phyloP scores from a whole-genome alignment of 1,140 invertebrate species.

The Orchesella cincta region DNA sequence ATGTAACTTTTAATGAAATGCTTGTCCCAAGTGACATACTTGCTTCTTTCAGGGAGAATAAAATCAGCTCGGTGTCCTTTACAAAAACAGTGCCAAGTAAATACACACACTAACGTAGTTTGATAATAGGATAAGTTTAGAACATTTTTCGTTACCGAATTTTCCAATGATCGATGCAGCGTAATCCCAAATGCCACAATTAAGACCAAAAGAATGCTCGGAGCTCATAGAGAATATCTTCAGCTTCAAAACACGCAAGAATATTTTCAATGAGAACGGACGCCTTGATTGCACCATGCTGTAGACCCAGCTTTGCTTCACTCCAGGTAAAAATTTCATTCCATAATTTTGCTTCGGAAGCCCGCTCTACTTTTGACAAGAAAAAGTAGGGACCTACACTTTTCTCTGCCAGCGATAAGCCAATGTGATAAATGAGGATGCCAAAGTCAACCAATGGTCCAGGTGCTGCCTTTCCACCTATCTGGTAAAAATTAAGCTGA shows the following conservation, averaged over 20 bases:
- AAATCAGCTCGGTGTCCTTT: conserved; percentile 63
- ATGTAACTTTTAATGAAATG: conserved; percentile 68
- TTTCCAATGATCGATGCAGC: conserved; percentile 71
- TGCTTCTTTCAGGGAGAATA: conserved; percentile 69
- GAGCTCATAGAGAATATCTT: conserved; percentile 69
- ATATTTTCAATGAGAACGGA: conserved; percentile 75
- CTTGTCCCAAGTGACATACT: conserved; percentile 67
- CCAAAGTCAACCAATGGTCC: conserved; percentile 71
- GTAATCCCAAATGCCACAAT: conserved; percentile 78
- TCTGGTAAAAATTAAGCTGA: conserved; percentile 8
- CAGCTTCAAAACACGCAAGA: conserved; percentile 68
- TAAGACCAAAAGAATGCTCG: conserved; percentile 68
- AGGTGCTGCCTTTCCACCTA: conserved; percentile 50
- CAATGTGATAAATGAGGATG: conserved; percentile 69
- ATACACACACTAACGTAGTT: too few species aligned
- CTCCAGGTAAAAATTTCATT: conserved; percentile 73
- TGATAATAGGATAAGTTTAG: too few species aligned
- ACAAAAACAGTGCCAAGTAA: not conserved
- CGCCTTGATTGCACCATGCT: conserved; percentile 66
- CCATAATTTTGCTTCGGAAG: conserved; percentile 68
- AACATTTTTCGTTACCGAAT: conserved; percentile 60
- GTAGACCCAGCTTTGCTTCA: conserved; percentile 62
- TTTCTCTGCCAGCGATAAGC: conserved; percentile 58
- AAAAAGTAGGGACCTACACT: conserved; percentile 68
- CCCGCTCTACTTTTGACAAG: conserved; percentile 69